These are phyloP conservation scores for Neoniphon sammara DNA, from an alignment of 2,797 vertebrate genomes.

Conservation along the genomic window DNA sequence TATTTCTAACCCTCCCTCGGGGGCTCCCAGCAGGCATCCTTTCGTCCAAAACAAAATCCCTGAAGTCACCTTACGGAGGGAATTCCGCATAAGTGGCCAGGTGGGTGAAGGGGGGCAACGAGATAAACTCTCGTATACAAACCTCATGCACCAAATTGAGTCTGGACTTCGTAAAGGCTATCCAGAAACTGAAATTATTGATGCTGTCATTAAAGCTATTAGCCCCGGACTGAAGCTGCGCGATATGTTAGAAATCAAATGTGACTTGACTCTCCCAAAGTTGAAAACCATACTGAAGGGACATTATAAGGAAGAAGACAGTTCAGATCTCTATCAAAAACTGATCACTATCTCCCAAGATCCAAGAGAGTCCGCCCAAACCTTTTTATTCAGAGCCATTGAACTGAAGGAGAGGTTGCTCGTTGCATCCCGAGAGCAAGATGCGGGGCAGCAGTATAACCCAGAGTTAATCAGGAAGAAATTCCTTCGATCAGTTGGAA, in stretches of 20 bases:
- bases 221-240: not conserved
- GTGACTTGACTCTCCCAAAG: slow-evolving; percentile 1
- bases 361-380: slow-evolving; percentile 24
- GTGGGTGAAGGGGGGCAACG: too few relatives aligned
- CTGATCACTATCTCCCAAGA: slow-evolving; percentile 29
- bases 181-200: slow-evolving; percentile 6
- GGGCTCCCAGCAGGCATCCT: too few relatives aligned
- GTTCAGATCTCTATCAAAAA: slow-evolving; percentile 10
- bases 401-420: not conserved
- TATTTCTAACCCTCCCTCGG: too few relatives aligned
- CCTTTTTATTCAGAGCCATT: slow-evolving; percentile 23
- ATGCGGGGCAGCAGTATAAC: too few relatives aligned
- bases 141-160: slow-evolving; percentile 8
- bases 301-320: slow-evolving; percentile 6
- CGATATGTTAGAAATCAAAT: slow-evolving; percentile 6
- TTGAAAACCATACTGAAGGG: slow-evolving; percentile 16
- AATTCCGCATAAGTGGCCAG: too few relatives aligned
- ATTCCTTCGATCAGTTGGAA: too few relatives aligned
- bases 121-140: too few relatives aligned
- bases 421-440: too few relatives aligned
- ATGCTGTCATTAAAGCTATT: slow-evolving; percentile 6
- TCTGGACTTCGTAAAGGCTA: not conserved
- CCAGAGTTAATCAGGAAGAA: too few relatives aligned
- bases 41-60: too few relatives aligned
- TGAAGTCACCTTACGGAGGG: too few relatives aligned